Percentiles rank a stretch among this genome's conserved stretches.
These are phyloP conservation scores for Xerus rutilus DNA, from an alignment of 2,797 vertebrate species.

Conservation along the genomic window DNA sequence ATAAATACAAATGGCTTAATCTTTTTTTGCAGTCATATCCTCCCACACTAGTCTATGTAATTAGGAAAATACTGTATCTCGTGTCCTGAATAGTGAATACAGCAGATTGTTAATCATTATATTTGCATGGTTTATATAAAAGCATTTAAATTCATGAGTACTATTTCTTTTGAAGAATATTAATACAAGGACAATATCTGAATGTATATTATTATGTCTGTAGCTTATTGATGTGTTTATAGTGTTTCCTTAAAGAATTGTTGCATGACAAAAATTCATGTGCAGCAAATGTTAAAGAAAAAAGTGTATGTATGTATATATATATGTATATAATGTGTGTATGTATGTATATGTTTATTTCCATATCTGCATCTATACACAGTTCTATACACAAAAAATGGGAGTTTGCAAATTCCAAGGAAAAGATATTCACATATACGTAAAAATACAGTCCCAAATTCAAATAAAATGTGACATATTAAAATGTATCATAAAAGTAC, in stretches of 20 bases:
- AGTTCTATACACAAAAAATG: neutral
- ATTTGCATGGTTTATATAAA: slow-evolving; percentile 86
- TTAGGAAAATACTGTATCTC: slow-evolving; percentile 87
- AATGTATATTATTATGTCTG: slow-evolving; percentile 69
- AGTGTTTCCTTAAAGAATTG: slow-evolving; percentile 67
- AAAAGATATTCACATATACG: slow-evolving; percentile 32
- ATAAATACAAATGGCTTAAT: slow-evolving; percentile 89
- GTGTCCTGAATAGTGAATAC: slow-evolving; percentile 82
- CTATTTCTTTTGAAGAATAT: slow-evolving; percentile 79
- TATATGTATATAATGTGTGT: neutral
- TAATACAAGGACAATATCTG: slow-evolving; percentile 79
- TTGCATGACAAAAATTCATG: slow-evolving; percentile 68
- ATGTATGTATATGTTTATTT: neutral
- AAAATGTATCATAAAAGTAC: slow-evolving; percentile 70
- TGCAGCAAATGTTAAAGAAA: slow-evolving; percentile 33
- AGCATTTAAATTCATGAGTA: slow-evolving; percentile 86
- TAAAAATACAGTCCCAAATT: slow-evolving; percentile 68
- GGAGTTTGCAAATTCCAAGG: slow-evolving; percentile 12
- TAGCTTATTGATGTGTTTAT: slow-evolving; percentile 66
- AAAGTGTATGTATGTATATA: neutral
- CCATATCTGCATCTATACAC: neutral
- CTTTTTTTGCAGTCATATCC: slow-evolving; percentile 82
- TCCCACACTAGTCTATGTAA: slow-evolving; percentile 84
- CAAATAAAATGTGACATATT: slow-evolving; percentile 72
- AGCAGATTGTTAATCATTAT: slow-evolving; percentile 87